Percentiles rank a stretch among this genome's conserved stretches.
These are phyloP conservation scores for Quadriops clusia DNA, from an alignment of 2,888 invertebrate species.

Conservation along the genomic window DNA sequence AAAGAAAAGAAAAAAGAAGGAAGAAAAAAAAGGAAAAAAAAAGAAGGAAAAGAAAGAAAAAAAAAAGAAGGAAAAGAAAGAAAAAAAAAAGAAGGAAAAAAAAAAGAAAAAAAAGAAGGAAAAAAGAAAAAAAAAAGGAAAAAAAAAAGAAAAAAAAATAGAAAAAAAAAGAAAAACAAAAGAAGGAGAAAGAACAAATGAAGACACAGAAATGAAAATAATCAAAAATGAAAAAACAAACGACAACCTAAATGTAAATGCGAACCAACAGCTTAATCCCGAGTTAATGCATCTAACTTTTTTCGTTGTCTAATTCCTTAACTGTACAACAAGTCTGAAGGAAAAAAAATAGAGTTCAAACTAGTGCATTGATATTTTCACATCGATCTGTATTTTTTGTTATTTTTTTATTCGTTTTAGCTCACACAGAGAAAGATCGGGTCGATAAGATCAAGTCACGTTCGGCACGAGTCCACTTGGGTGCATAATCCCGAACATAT, in stretches of 20 bases:
- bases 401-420: too few relatives aligned
- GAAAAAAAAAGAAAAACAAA: not conserved
- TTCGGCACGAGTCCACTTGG: too few relatives aligned
- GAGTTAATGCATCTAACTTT: too few relatives aligned
- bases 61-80: not conserved
- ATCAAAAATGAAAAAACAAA: not conserved
- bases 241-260: not conserved
- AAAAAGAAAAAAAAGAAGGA: not conserved
- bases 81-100: not conserved
- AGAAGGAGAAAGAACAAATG: not conserved
- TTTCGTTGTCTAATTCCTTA: too few relatives aligned
- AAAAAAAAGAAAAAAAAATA: not conserved
- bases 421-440: too few relatives aligned
- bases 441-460: too few relatives aligned
- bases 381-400: too few relatives aligned
- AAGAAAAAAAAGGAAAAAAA: conserved; percentile 1
- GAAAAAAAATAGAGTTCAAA: too few relatives aligned
- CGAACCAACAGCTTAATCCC: too few relatives aligned
- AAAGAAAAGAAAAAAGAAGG: not conserved
- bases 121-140: not conserved
- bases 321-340: too few relatives aligned
- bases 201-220: not conserved
- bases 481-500: too few relatives aligned
- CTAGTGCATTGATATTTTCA: too few relatives aligned
- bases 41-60: not conserved